These are phyloP conservation scores for Parauchenoglanis ngamensis DNA, from an alignment of 2,797 vertebrate genomes.

Conservation along the genomic window DNA sequence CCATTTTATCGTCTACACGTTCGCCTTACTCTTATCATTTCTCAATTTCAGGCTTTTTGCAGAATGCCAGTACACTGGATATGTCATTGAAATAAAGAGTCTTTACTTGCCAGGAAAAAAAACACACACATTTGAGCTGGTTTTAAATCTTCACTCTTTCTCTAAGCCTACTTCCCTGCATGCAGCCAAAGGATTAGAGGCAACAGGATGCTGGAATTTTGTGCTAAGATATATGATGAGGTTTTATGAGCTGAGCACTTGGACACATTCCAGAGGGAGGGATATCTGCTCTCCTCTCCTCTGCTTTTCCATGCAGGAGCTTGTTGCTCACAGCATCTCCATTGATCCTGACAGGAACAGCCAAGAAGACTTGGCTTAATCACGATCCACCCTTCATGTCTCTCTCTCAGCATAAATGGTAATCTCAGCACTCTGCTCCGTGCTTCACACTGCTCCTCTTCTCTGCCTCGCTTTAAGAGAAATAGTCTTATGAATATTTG, in stretches of 20 bases:
- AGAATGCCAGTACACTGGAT: not conserved
- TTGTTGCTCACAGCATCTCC: conserved; percentile 19
- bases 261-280: conserved; percentile 30
- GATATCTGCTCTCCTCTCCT: conserved; percentile 17
- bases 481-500: conserved; percentile 41
- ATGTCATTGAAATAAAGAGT: conserved; percentile 1
- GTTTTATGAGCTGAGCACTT: conserved; percentile 44
- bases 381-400: conserved; percentile 9
- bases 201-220: conserved; percentile 37
- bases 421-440: conserved; percentile 6
- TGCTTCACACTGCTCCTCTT: conserved; percentile 11
- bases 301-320: not conserved
- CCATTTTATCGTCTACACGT: not conserved
- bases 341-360: conserved; percentile 30
- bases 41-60: not conserved
- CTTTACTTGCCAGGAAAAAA: not conserved
- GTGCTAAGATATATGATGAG: conserved; percentile 30
- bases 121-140: not conserved
- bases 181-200: conserved; percentile 41
- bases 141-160: conserved; percentile 19
- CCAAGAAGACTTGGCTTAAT: conserved; percentile 22
- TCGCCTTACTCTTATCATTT: not conserved
- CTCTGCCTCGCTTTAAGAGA: conserved; percentile 5
- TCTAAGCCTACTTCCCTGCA: conserved; percentile 24
- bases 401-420: conserved; percentile 23